Conservation (phyloP, 2,113 vertebrate genomes). For the Anguilla rostrata region DNA sequence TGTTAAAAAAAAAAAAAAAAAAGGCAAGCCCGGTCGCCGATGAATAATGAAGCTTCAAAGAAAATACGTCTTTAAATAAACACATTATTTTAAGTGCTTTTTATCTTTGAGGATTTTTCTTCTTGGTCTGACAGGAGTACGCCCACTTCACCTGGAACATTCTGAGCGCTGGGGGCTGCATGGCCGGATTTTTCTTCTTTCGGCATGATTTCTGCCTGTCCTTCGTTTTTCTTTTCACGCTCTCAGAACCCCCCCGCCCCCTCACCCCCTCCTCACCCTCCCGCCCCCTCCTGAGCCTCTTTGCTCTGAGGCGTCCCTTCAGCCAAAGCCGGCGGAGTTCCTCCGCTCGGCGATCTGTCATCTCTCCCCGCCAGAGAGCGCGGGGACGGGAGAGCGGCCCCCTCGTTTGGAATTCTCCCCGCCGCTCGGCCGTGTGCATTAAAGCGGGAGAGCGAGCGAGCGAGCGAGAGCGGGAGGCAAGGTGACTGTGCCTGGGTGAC, state of each 20-base stretch:
- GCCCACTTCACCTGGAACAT: neutral
- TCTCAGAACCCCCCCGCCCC: too few species aligned
- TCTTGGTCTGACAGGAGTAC: neutral
- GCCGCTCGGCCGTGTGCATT: neutral
- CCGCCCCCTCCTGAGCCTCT: neutral
- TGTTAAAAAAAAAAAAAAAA: neutral
- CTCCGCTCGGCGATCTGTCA: constrained; percentile 17
- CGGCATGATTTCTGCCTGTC: neutral
- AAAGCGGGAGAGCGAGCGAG: neutral
- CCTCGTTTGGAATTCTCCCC: constrained; percentile 11
- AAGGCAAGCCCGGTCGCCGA: neutral
- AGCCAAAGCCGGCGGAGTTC: neutral
- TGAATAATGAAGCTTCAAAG: neutral
- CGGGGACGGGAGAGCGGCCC: neutral
- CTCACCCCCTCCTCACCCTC: neutral
- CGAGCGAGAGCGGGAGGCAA: neutral
- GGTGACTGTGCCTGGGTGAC: constrained; percentile 16
- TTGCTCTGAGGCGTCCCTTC: neutral
- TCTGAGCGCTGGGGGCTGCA: neutral
- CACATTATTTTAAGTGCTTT: neutral
- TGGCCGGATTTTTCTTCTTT: neutral
- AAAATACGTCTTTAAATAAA: neutral
- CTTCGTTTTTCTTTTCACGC: neutral
- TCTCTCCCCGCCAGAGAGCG: neutral
- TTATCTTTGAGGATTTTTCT: neutral